Percentiles rank a stretch among this genome's conserved stretches.
phyloP scores from a whole-genome alignment of 2,888 invertebrate species.

The Macaria liturata region DNA sequence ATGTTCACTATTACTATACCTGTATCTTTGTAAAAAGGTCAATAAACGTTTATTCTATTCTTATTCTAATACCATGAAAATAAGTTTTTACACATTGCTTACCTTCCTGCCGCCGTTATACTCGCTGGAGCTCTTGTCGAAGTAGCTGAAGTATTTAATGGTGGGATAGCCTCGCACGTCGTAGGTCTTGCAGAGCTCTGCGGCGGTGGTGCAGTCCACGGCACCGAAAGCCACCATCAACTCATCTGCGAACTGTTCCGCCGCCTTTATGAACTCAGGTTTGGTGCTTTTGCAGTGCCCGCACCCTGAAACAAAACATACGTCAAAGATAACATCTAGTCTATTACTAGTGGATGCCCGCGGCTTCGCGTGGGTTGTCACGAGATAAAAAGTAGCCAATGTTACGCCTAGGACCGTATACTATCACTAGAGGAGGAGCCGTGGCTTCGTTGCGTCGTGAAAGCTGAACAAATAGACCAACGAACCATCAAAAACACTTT shows the following conservation, averaged over 20 bases:
- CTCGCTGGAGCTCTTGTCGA: conserved; percentile 86
- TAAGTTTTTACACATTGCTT: conserved; percentile 27
- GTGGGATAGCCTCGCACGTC: conserved; percentile 94
- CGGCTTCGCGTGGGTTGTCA: too few species aligned
- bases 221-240: conserved; percentile 91
- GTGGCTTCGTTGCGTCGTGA: too few species aligned
- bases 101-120: conserved; percentile 91
- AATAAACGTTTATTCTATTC: too few species aligned
- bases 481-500: too few species aligned
- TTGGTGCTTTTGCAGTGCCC: conserved; percentile 95
- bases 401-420: too few species aligned
- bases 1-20: too few species aligned
- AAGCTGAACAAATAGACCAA: too few species aligned
- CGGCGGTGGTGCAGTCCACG: conserved; percentile 89
- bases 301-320: conserved; percentile 86
- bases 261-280: conserved; percentile 89
- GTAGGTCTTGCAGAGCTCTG: conserved; percentile 86
- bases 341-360: too few species aligned
- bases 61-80: not conserved
- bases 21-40: too few species aligned
- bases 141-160: conserved; percentile 92
- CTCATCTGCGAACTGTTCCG: conserved; percentile 89
- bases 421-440: too few species aligned
- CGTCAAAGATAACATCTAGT: too few species aligned
- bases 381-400: too few species aligned